Percentiles rank a stretch among this genome's conserved stretches.
These are phyloP conservation scores for Corythucha ciliata DNA, from an alignment of 2,888 invertebrate species.

Conservation along the genomic window DNA sequence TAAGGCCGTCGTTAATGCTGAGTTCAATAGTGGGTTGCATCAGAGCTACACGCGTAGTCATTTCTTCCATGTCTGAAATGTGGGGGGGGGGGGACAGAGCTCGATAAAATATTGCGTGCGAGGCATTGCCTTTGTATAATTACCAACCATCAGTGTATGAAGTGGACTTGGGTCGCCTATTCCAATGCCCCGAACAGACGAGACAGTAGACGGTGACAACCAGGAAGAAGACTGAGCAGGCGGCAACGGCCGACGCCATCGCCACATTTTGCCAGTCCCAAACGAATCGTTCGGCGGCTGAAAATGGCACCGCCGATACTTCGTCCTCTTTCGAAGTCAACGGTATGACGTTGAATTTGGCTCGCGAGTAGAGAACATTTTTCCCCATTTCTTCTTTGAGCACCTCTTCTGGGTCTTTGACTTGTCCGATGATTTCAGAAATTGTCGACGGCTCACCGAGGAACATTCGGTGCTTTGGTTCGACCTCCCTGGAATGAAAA, in stretches of 20 bases:
- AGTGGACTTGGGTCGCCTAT: constrained; percentile 63
- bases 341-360: constrained; percentile 26
- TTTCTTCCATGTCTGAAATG: constrained; percentile 58
- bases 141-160: constrained; percentile 52
- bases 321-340: constrained; percentile 18
- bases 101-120: too few relatives aligned
- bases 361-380: constrained; percentile 20
- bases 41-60: constrained; percentile 57
- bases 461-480: constrained; percentile 27
- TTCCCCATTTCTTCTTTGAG: constrained; percentile 20
- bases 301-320: constrained; percentile 31
- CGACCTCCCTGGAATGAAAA: constrained; percentile 17
- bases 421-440: constrained; percentile 30
- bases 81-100: too few relatives aligned
- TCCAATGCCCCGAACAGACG: constrained; percentile 71
- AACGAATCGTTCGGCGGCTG: constrained; percentile 43
- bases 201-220: constrained; percentile 66
- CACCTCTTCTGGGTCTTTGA: constrained; percentile 22
- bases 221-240: constrained; percentile 69
- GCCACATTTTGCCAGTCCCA: constrained; percentile 70
- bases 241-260: constrained; percentile 60
- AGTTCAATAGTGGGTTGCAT: constrained; percentile 49
- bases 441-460: constrained; percentile 31
- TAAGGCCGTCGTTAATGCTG: constrained; percentile 14
- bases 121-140: too few relatives aligned